These are phyloP conservation scores for Camponotus fellah DNA, from an alignment of 2,888 invertebrate genomes.

Conservation along the genomic window DNA sequence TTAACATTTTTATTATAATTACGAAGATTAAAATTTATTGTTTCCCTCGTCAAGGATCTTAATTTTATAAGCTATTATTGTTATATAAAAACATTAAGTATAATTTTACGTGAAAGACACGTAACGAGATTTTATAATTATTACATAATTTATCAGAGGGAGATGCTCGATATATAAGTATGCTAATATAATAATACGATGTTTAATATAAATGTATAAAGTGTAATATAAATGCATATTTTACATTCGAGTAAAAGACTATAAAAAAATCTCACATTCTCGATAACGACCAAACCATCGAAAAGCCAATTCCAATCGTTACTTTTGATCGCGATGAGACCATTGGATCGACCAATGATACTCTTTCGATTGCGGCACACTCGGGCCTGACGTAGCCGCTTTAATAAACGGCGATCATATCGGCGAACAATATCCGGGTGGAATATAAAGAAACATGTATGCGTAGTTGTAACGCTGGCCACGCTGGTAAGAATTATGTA, in stretches of 20 bases:
- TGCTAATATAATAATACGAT: background rate
- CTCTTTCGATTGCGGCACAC: conserved; percentile 44
- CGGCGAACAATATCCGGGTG: conserved; percentile 45
- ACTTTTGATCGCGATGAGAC: conserved; percentile 39
- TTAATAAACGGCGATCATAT: conserved; percentile 66
- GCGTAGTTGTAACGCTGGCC: conserved; percentile 13
- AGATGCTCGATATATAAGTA: background rate
- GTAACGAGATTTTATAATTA: background rate
- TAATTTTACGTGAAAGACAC: background rate
- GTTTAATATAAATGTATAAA: background rate
- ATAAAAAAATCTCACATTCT: conserved; percentile 3
- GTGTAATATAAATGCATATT: background rate
- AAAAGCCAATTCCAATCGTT: conserved; percentile 31
- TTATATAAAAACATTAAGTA: background rate
- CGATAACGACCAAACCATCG: conserved; percentile 19
- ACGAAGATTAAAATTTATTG: background rate
- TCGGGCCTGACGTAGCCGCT: conserved; percentile 40
- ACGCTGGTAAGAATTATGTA: conserved; percentile 76
- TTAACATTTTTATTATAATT: background rate
- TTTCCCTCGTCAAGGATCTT: background rate
- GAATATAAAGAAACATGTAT: conserved; percentile 61
- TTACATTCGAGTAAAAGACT: background rate
- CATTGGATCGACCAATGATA: conserved; percentile 27
- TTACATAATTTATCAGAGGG: background rate
- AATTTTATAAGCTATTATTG: background rate